Percentiles rank a stretch among this genome's conserved stretches.
Evolutionary conservation across 2,113 vertebrate genomes (phyloP).

Genomic region (Girardinichthys multiradiatus): DNA sequence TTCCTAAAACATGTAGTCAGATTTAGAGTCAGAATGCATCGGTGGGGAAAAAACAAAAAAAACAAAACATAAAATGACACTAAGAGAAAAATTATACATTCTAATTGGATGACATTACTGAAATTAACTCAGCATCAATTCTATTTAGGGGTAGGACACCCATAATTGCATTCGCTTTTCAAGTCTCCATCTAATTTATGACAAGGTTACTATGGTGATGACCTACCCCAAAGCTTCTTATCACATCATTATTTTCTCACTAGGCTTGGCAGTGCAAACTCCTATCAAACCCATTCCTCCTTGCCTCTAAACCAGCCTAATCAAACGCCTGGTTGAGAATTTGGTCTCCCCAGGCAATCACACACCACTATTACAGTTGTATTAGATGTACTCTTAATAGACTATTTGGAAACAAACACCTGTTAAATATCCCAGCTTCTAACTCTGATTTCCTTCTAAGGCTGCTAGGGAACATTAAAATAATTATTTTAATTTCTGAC

Average conservation of each 20-base stretch:
- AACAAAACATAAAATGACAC: neutral
- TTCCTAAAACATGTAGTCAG: constrained; percentile 3
- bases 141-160: constrained; percentile 28
- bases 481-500: neutral
- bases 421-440: constrained; percentile 20
- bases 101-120: constrained; percentile 7
- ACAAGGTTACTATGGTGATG: constrained; percentile 47
- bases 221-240: constrained; percentile 27
- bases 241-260: constrained; percentile 58
- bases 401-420: constrained; percentile 36
- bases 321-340: constrained; percentile 44
- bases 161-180: constrained; percentile 21
- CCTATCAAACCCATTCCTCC: constrained; percentile 19
- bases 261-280: neutral
- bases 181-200: constrained; percentile 16
- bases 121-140: constrained; percentile 27
- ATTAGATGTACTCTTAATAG: constrained; percentile 43
- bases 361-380: constrained; percentile 10
- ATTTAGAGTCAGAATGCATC: neutral
- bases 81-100: neutral
- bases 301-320: constrained; percentile 41
- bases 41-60: neutral
- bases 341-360: constrained; percentile 19
- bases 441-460: constrained; percentile 4
- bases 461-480: neutral